Percentiles rank a stretch among this genome's conserved stretches.
These are phyloP conservation scores for Cyprinella venusta DNA, from an alignment of 2,797 vertebrate genomes.

Conservation along the genomic window DNA sequence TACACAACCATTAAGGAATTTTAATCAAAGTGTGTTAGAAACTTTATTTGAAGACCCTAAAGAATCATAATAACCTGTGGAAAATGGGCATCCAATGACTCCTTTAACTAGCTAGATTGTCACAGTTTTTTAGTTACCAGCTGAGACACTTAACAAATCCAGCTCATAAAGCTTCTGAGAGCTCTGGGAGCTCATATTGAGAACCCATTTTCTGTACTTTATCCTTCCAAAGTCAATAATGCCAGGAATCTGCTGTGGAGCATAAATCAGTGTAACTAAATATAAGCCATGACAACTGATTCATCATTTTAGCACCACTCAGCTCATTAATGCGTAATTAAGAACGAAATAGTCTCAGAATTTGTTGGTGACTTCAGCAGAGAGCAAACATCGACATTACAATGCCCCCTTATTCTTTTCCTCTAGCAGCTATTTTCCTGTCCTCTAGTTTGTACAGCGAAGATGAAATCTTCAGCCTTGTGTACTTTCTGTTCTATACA, in stretches of 20 bases:
- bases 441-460: background rate
- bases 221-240: slow-evolving; percentile 33
- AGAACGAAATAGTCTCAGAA: background rate
- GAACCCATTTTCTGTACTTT: slow-evolving; percentile 11
- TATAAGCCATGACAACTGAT: background rate
- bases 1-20: no score
- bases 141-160: slow-evolving; percentile 5
- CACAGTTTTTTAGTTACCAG: background rate
- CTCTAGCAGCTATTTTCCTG: background rate
- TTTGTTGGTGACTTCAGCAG: background rate
- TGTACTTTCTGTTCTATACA: slow-evolving; percentile 28
- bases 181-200: background rate
- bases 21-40: no score
- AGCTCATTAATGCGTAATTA: slow-evolving; percentile 31
- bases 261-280: slow-evolving; percentile 30
- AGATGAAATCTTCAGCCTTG: slow-evolving; percentile 13
- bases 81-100: no score
- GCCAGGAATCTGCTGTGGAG: slow-evolving; percentile 10
- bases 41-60: no score
- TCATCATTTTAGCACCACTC: background rate
- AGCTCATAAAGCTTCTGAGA: slow-evolving; percentile 12
- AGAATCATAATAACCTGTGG: no score
- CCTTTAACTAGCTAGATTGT: background rate
- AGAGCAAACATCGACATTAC: background rate
- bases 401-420: background rate